These are phyloP conservation scores for Cladorhizidae sp. DNA, from an alignment of 37 sponge, comb jelly and placozoan species.

Conservation along the genomic window DNA sequence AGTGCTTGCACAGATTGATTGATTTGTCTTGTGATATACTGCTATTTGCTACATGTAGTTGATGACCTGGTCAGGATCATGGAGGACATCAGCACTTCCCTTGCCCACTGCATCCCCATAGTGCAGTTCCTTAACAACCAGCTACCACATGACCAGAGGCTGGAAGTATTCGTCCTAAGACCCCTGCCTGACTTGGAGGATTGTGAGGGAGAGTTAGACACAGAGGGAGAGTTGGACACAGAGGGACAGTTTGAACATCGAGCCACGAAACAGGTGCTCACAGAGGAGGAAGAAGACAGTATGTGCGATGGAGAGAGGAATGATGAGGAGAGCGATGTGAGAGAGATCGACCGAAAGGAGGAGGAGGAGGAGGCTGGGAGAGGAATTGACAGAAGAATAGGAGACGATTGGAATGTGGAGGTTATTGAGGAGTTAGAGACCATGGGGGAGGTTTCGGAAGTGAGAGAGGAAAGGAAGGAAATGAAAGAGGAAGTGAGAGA, in stretches of 20 bases:
- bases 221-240: too few relatives aligned
- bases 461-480: too few relatives aligned
- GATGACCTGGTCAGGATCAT: conserved; percentile 33
- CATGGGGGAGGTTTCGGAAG: neutral
- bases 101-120: conserved; percentile 42
- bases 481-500: too few relatives aligned
- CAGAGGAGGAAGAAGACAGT: neutral
- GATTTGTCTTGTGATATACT: neutral
- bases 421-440: neutral
- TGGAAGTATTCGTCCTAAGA: conserved; percentile 25
- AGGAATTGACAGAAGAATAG: neutral
- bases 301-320: neutral
- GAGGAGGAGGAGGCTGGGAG: neutral
- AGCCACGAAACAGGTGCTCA: neutral
- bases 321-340: neutral
- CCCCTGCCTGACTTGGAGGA: conserved; percentile 4
- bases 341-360: neutral
- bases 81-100: conserved; percentile 8
- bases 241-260: neutral
- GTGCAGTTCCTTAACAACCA: conserved; percentile 38
- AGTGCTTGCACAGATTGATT: neutral
- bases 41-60: conserved; percentile 28
- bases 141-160: conserved; percentile 32
- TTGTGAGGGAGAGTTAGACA: too few relatives aligned
- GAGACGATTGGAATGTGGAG: neutral